phyloP scores from a whole-genome alignment of 2,888 invertebrate species.

The Drosophila multiciliata region DNA sequence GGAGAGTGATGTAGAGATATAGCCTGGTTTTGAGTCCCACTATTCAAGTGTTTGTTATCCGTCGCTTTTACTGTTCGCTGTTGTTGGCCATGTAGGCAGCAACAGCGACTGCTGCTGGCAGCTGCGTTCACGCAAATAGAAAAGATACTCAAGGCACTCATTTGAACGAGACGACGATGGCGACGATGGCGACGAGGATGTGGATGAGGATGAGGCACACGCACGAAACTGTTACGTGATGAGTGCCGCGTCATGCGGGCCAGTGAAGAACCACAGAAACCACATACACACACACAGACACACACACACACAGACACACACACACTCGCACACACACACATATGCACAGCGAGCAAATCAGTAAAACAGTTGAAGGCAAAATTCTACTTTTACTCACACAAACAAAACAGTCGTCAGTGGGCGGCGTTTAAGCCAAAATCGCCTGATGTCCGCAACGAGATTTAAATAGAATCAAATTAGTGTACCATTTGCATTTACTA shows the following conservation, averaged over 20 bases:
- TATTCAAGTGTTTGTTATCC: conserved; percentile 59
- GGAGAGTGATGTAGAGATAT: background rate
- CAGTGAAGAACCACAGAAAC: conserved; percentile 19
- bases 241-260: conserved; percentile 72
- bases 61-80: conserved; percentile 42
- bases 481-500: conserved; percentile 66
- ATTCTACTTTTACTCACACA: conserved; percentile 10
- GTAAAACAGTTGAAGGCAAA: conserved; percentile 25
- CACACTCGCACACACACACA: background rate
- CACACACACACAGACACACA: too few species aligned
- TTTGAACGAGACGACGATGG: conserved; percentile 49
- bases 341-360: conserved; percentile 1
- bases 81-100: conserved; percentile 51
- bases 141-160: conserved; percentile 78
- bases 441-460: conserved; percentile 81
- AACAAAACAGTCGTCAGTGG: conserved; percentile 74
- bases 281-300: conserved; percentile 14
- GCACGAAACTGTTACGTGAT: conserved; percentile 71
- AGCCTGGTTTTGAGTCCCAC: conserved; percentile 27
- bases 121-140: conserved; percentile 77
- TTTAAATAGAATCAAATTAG: conserved; percentile 83
- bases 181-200: conserved; percentile 1
- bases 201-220: background rate
- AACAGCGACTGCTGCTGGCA: conserved; percentile 58
- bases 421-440: conserved; percentile 77